Evolutionary conservation across 1,140 invertebrate genomes (phyloP).

Genomic region (Polypedilum pembai): DNA sequence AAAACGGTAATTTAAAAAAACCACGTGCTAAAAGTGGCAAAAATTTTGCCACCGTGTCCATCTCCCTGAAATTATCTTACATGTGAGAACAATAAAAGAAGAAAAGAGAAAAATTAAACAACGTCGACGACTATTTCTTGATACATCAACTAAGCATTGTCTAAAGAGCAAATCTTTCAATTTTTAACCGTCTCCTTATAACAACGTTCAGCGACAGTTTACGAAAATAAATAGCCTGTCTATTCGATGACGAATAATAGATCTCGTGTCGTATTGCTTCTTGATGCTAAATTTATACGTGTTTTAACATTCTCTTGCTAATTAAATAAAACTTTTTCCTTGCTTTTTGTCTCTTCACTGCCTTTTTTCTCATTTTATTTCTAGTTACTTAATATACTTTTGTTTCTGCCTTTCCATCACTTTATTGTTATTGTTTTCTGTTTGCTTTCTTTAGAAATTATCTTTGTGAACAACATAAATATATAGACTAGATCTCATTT

Average conservation of each 20-base stretch:
- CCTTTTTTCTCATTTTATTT: constrained; percentile 14
- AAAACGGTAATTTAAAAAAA: too few species aligned
- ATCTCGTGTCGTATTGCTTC: background rate
- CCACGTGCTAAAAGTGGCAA: too few species aligned
- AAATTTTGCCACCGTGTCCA: too few species aligned
- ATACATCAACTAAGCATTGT: too few species aligned
- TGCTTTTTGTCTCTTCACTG: background rate
- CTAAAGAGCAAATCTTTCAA: background rate
- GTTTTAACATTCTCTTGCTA: background rate
- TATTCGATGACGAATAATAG: constrained; percentile 18
- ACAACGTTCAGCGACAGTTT: background rate
- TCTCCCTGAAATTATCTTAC: too few species aligned
- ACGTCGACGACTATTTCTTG: background rate
- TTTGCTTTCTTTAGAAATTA: too few species aligned
- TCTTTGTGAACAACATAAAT: too few species aligned
- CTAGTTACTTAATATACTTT: background rate
- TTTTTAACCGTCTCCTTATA: background rate
- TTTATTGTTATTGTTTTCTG: too few species aligned
- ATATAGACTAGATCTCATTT: too few species aligned
- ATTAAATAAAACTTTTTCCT: background rate
- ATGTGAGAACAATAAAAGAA: background rate
- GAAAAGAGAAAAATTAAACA: background rate
- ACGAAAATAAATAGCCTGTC: constrained; percentile 12
- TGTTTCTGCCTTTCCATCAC: too few species aligned
- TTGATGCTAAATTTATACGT: constrained; percentile 18